phyloP scores from a whole-genome alignment of 2,113 vertebrate species.

The Pyrgilauda ruficollis region DNA sequence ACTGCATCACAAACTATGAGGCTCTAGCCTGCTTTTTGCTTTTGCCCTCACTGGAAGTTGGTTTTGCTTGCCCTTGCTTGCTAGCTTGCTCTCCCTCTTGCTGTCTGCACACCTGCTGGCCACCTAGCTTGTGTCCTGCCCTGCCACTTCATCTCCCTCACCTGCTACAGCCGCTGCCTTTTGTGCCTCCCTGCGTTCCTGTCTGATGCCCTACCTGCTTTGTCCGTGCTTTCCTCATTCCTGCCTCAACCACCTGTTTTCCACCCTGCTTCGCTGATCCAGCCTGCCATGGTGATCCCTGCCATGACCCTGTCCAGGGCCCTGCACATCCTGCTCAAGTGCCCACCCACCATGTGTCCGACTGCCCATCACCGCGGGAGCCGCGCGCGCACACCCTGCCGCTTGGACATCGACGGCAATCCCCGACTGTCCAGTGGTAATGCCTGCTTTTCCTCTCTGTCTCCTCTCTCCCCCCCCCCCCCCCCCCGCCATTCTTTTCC shows the following conservation, averaged over 20 bases:
- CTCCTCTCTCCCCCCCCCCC: not conserved
- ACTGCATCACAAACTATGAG: fast-evolving
- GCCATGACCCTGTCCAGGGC: not conserved
- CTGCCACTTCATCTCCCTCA: fast-evolving
- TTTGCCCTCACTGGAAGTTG: not conserved
- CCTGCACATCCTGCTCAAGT: not conserved
- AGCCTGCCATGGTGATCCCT: fast-evolving
- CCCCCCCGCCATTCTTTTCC: no score
- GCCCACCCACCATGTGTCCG: fast-evolving
- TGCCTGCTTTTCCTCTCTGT: no score
- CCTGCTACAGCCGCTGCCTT: not conserved
- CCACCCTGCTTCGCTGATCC: fast-evolving
- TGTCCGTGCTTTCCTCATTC: not conserved
- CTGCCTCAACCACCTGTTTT: not conserved
- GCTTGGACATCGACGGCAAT: fast-evolving
- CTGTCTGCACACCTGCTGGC: not conserved
- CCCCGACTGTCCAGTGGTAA: fast-evolving
- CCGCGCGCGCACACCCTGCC: fast-evolving
- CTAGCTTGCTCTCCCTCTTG: fast-evolving
- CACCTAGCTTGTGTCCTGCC: not conserved
- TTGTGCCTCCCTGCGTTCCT: not conserved
- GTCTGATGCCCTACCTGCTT: not conserved
- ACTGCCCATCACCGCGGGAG: fast-evolving
- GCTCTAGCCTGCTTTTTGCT: not conserved
- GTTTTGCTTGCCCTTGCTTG: not conserved